Percentiles rank a stretch among this genome's conserved stretches.
These are phyloP conservation scores for Schizothorax lantsangensis DNA, from an alignment of 2,797 vertebrate species.

Conservation along the genomic window DNA sequence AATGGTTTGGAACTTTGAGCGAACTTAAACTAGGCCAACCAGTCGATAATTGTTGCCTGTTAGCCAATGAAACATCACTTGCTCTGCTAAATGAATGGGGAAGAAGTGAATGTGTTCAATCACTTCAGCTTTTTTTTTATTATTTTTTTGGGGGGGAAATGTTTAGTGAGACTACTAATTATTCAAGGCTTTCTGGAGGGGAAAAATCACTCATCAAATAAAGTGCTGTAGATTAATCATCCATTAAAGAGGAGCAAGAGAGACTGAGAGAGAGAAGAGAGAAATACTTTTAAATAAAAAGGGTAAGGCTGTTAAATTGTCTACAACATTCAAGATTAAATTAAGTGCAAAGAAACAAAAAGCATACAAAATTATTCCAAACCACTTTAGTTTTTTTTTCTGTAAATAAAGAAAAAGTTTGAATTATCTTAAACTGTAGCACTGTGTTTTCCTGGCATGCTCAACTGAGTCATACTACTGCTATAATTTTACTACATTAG, in stretches of 20 bases:
- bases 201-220: slow-evolving; percentile 3
- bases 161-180: not conserved
- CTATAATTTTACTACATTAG: not conserved
- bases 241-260: not conserved
- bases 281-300: not conserved
- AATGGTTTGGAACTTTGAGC: not conserved
- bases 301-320: not conserved
- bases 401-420: not conserved
- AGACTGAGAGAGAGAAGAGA: not conserved
- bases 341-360: not conserved
- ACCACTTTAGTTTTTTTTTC: too few relatives aligned
- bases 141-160: not conserved
- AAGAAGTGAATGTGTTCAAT: not conserved
- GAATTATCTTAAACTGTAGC: not conserved
- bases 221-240: not conserved
- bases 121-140: not conserved
- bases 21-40: slow-evolving; percentile 12
- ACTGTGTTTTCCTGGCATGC: not conserved
- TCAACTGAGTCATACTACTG: not conserved
- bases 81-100: not conserved
- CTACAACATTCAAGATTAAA: not conserved
- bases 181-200: not conserved
- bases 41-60: not conserved
- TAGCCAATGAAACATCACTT: slow-evolving; percentile 14
- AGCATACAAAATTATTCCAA: not conserved